Conservation (phyloP, 2,113 vertebrate genomes). For the Seriola quinqueradiata region DNA sequence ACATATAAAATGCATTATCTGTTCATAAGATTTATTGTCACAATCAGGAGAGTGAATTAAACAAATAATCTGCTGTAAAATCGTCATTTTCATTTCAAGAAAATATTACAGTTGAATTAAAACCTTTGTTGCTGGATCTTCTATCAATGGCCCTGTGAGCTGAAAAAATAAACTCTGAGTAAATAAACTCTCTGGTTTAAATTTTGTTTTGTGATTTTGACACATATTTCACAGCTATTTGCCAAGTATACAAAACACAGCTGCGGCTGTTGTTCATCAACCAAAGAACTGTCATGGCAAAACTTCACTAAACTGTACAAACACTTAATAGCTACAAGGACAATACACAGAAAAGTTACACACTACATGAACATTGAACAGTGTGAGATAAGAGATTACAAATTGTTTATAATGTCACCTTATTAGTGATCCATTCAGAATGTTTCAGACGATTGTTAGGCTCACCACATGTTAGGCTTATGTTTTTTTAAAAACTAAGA, state of each 20-base stretch:
- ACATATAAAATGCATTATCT: too few species aligned
- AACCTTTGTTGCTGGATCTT: neutral
- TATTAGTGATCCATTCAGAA: too few species aligned
- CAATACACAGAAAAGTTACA: neutral
- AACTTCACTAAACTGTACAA: neutral
- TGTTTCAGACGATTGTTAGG: neutral
- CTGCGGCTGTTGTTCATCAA: conserved; percentile 31
- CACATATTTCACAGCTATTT: conserved; percentile 24
- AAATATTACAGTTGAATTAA: neutral
- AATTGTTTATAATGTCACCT: too few species aligned
- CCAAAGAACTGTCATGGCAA: conserved; percentile 10
- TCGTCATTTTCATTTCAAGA: neutral
- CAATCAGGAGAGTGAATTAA: neutral
- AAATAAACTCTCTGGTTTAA: conserved; percentile 27
- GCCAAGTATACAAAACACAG: conserved; percentile 57
- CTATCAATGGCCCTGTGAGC: neutral
- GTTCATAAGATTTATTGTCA: too few species aligned
- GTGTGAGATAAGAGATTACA: too few species aligned
- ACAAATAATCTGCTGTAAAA: neutral
- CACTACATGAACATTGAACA: too few species aligned
- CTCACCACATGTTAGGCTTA: neutral
- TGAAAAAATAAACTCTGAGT: conserved; percentile 38
- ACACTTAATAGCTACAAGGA: neutral
- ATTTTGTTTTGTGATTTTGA: conserved; percentile 16
- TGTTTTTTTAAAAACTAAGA: neutral